phyloP scores from a whole-genome alignment of 2,888 invertebrate species.

The Netelia melanura region DNA sequence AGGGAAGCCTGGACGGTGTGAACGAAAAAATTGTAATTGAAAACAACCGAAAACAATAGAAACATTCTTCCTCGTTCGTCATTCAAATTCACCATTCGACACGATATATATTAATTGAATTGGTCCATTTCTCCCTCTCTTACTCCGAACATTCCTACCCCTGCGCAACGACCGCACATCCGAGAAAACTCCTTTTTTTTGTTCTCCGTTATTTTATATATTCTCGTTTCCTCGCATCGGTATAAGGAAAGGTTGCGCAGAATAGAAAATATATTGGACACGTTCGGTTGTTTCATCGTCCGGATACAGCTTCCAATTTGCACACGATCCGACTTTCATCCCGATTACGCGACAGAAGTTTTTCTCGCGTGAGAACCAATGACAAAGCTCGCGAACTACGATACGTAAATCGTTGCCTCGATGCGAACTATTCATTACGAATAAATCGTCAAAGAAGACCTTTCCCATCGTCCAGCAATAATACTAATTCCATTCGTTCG shows the following conservation, averaged over 20 bases:
- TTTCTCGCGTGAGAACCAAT: neutral
- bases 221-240: slow-evolving; percentile 27
- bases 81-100: neutral
- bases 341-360: neutral
- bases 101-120: slow-evolving; percentile 28
- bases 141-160: neutral
- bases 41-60: slow-evolving; percentile 42
- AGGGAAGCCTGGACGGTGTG: slow-evolving; percentile 9
- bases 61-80: slow-evolving; percentile 11
- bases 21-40: slow-evolving; percentile 57
- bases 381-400: neutral
- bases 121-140: neutral
- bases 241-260: neutral
- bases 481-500: too few species aligned
- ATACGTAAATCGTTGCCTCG: too few species aligned
- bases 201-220: slow-evolving; percentile 14
- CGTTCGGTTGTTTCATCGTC: slow-evolving; percentile 35
- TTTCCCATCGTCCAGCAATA: too few species aligned
- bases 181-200: neutral
- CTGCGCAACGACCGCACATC: slow-evolving; percentile 17
- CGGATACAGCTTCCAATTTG: slow-evolving; percentile 37
- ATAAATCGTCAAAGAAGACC: too few species aligned
- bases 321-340: neutral
- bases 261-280: slow-evolving; percentile 16
- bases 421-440: too few species aligned